phyloP scores from a whole-genome alignment of 1,140 invertebrate species.

The Pseudomyrmex pallidus region DNA sequence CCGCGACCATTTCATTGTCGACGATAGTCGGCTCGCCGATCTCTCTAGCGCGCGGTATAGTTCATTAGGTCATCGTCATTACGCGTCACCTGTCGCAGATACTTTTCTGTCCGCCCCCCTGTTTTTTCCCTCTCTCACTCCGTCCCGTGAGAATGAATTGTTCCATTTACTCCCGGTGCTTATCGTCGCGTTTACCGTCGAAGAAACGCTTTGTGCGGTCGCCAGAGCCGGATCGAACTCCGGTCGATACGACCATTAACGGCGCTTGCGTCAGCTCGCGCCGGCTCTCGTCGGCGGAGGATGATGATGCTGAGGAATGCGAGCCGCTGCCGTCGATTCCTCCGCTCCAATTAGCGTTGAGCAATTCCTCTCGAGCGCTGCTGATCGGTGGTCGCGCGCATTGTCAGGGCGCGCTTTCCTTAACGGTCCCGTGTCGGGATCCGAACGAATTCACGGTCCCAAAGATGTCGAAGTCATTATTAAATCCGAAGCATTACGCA shows the following conservation, averaged over 20 bases:
- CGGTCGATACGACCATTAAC: constrained; percentile 43
- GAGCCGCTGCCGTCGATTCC: constrained; percentile 12
- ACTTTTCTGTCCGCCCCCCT: neutral
- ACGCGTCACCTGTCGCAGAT: constrained; percentile 52
- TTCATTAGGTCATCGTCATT: constrained; percentile 64
- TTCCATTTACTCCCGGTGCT: constrained; percentile 49
- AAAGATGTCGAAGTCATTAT: constrained; percentile 14
- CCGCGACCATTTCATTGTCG: neutral
- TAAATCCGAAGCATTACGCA: constrained; percentile 22
- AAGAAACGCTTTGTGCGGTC: constrained; percentile 20
- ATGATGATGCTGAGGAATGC: constrained; percentile 48
- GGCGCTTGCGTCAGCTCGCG: constrained; percentile 51
- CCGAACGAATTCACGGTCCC: constrained; percentile 27
- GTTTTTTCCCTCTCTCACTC: neutral
- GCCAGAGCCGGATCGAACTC: constrained; percentile 42
- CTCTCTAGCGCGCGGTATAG: constrained; percentile 36
- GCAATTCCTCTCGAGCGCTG: constrained; percentile 22
- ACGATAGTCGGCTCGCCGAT: constrained; percentile 25
- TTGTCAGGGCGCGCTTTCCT: constrained; percentile 44
- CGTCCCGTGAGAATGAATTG: constrained; percentile 57
- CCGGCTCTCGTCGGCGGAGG: constrained; percentile 16
- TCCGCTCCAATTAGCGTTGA: constrained; percentile 53
- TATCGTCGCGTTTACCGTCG: constrained; percentile 16
- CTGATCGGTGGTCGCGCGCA: constrained; percentile 1
- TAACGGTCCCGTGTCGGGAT: constrained; percentile 48